Base-by-base conservation (phyloP, 2,113 vertebrate species). In the Diphyllodes magnificus region DNA sequence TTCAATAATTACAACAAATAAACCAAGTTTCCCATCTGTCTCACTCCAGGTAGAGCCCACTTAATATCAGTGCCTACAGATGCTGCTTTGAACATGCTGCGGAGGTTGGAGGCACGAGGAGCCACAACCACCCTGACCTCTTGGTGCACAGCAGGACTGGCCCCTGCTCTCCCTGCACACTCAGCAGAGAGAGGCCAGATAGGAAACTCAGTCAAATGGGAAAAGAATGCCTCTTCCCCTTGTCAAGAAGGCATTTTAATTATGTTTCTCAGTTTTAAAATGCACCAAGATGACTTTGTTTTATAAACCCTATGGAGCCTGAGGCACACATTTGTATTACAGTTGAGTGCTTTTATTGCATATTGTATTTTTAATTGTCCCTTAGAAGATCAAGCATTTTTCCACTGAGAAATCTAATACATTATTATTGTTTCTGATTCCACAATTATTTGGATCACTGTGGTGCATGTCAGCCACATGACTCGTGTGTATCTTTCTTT, bases 1-100 rank as follows among this genome's bases (percentile, higher is more conserved):
- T 86, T 93, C 59, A 76, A 69, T 92, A 96, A 96, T 95, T 92
- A 84, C 70, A 69, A 59, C 30, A 92, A 95, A 91, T 80, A 94
- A 90, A 78, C 35, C 80, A 69, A 72, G 91, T 86, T 96, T 97
- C 89, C 86, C 76, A 91, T 88, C 68, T 93, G 40, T 65, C 54
- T 54, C 88, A 45, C 79, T 79, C 81, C 76, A 88, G 95, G 50
- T 27, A 84, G 35, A 96, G 70, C 61, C 22, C 44, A 86, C 81
- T 91, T 87, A 51, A 87, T 77, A 85, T 39, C 47, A 59, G 61
- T 14, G 35, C 53, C 65, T 88, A 44, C 71, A 47, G 81, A 57
- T 84, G 50, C 53, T 82, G 91, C 69, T 87, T 84, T 15, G 42
- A 93, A 70, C 18, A 9, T 24, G 24, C 40, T 79, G n/a, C 20